These are phyloP conservation scores for Fregata magnificens DNA, from an alignment of 2,113 vertebrate species.

Conservation along the genomic window DNA sequence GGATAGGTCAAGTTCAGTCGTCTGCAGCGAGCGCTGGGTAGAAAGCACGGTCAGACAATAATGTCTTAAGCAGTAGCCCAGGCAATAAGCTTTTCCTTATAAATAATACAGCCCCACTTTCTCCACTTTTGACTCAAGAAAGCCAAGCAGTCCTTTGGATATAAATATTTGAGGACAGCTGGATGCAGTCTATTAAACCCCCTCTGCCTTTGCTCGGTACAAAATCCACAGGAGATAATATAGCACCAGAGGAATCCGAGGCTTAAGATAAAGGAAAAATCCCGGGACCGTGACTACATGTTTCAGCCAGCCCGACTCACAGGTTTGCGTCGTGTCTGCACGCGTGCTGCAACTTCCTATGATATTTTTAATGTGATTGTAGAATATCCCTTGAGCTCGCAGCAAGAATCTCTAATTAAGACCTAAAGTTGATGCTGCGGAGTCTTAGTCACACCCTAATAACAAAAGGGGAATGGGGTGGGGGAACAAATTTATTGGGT, in stretches of 20 bases:
- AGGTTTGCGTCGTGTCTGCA: neutral
- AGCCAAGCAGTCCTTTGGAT: neutral
- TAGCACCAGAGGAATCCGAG: neutral
- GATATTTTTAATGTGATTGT: neutral
- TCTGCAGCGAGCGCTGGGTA: conserved; percentile 17
- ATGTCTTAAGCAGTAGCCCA: conserved; percentile 17
- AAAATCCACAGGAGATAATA: neutral
- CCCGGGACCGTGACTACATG: neutral
- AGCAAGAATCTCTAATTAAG: conserved; percentile 19
- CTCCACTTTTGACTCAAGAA: neutral
- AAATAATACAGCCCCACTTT: neutral
- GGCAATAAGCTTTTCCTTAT: neutral
- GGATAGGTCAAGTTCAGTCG: conserved; percentile 53
- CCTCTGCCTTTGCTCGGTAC: neutral
- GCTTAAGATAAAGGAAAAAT: neutral
- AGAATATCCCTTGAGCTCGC: neutral
- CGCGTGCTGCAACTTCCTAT: neutral
- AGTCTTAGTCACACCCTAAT: conserved; percentile 51
- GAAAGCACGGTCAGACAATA: neutral
- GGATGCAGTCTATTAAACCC: neutral
- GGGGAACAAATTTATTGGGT: conserved; percentile 39
- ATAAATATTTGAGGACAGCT: neutral
- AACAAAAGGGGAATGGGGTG: conserved; percentile 35
- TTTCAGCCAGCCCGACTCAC: neutral
- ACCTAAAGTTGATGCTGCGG: conserved; percentile 36